Percentiles rank a stretch among this genome's conserved stretches.
phyloP scores from a whole-genome alignment of 1,140 invertebrate species.

The Maniola jurtina region DNA sequence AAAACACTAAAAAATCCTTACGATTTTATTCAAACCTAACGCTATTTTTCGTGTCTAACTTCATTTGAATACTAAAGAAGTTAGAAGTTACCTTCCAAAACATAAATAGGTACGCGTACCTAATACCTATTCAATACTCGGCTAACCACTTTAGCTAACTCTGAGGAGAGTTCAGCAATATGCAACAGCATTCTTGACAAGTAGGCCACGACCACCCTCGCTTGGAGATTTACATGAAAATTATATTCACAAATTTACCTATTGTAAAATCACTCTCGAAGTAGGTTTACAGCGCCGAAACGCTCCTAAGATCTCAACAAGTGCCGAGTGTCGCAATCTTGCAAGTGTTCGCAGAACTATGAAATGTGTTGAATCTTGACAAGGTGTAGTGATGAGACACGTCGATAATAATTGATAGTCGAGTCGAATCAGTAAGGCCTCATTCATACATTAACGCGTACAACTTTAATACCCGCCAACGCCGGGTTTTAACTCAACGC shows the following conservation, averaged over 20 bases:
- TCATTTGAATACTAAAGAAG: too few relatives aligned
- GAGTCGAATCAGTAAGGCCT: too few relatives aligned
- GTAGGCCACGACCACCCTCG: slow-evolving; percentile 19
- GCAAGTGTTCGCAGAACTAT: slow-evolving; percentile 6
- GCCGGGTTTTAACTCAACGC: too few relatives aligned
- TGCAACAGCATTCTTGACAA: slow-evolving; percentile 18
- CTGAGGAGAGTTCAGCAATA: slow-evolving; percentile 11
- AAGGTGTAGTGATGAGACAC: slow-evolving; percentile 1
- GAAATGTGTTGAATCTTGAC: slow-evolving; percentile 12
- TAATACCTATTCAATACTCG: not conserved
- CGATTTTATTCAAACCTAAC: too few relatives aligned
- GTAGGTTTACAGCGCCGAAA: slow-evolving; percentile 31
- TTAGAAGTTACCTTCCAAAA: too few relatives aligned
- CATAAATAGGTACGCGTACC: not conserved
- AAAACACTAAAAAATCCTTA: too few relatives aligned
- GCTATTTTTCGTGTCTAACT: too few relatives aligned
- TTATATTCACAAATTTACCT: slow-evolving; percentile 23
- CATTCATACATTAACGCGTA: too few relatives aligned
- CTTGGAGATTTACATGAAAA: slow-evolving; percentile 29
- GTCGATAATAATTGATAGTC: not conserved
- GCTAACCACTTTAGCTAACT: not conserved
- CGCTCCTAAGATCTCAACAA: slow-evolving; percentile 13
- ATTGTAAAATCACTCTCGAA: slow-evolving; percentile 22
- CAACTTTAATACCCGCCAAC: too few relatives aligned
- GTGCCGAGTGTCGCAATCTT: slow-evolving; percentile 12